Conservation (phyloP, 2,113 vertebrate species). For the Apteryx mantelli region DNA sequence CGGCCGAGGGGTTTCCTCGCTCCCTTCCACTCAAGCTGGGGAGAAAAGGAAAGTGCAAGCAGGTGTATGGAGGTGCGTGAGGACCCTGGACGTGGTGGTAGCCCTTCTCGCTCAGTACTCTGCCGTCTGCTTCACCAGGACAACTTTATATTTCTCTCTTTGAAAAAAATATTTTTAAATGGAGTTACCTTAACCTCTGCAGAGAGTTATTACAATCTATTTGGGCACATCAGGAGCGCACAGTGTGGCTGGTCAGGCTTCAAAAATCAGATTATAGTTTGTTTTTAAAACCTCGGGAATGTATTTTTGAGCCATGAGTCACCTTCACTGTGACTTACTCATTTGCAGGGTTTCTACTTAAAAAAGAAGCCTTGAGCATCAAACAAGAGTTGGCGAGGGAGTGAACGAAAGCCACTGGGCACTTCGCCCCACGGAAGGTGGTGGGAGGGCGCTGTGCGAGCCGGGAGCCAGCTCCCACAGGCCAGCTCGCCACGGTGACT, state of each 20-base stretch:
- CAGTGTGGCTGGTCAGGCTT: constrained; percentile 7
- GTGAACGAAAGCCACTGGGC: accelerated
- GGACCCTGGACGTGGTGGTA: background rate
- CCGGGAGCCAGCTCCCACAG: too few species aligned
- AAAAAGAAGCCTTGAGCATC: constrained; percentile 17
- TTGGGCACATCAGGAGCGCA: background rate
- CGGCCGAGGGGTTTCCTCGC: background rate
- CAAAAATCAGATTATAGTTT: constrained; percentile 27
- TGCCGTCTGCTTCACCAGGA: background rate
- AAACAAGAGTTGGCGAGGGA: background rate
- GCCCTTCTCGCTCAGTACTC: background rate
- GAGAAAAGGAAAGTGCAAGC: background rate
- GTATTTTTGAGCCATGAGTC: background rate
- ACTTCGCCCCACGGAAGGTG: background rate
- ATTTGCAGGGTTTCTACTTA: background rate
- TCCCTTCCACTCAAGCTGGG: background rate
- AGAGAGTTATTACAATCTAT: background rate
- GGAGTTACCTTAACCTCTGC: background rate
- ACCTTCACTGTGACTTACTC: constrained; percentile 5
- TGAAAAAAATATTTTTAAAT: background rate
- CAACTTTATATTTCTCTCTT: background rate
- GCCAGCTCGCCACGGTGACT: too few species aligned
- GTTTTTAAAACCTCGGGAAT: constrained; percentile 8
- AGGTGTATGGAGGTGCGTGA: background rate
- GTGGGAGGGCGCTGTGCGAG: background rate